A percentile compares a stretch with the other conserved stretches of the same genome.
Conservation (phyloP, 2,888 invertebrate genomes). For the Graphium colonna region DNA sequence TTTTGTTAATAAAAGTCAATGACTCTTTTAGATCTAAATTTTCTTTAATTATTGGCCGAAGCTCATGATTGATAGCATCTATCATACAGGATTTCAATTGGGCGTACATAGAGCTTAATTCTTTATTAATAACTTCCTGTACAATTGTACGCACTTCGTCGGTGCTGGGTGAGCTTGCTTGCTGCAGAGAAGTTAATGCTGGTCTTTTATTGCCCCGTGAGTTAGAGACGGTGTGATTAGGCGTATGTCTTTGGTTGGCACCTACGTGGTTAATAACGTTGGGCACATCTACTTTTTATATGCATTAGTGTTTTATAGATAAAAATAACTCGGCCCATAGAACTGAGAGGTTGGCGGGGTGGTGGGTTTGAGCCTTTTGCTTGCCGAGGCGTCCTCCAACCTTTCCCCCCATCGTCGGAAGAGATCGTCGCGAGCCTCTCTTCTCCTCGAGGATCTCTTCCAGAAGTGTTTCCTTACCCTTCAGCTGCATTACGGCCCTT, state of each 20-base stretch:
- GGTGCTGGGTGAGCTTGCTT: neutral
- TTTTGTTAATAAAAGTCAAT: neutral
- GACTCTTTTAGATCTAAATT: neutral
- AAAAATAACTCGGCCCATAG: no score
- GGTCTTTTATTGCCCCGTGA: no score
- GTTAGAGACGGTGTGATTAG: neutral
- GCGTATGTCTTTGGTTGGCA: neutral
- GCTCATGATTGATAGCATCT: neutral
- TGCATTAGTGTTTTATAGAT: neutral
- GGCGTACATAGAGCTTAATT: neutral
- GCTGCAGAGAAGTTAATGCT: neutral
- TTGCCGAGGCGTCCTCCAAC: no score
- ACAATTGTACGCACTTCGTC: neutral
- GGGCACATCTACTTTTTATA: neutral
- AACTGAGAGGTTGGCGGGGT: no score
- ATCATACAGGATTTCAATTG: no score
- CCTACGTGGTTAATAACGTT: no score
- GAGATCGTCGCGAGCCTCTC: no score
- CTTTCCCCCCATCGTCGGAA: no score
- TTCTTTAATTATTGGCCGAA: neutral
- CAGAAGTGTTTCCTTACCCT: no score
- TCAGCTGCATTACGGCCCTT: no score
- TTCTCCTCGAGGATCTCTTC: no score
- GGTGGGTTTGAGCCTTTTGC: no score
- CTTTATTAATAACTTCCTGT: neutral